Base-by-base conservation (phyloP, 2,797 vertebrate species). In the Hoplostethus mediterraneus region DNA sequence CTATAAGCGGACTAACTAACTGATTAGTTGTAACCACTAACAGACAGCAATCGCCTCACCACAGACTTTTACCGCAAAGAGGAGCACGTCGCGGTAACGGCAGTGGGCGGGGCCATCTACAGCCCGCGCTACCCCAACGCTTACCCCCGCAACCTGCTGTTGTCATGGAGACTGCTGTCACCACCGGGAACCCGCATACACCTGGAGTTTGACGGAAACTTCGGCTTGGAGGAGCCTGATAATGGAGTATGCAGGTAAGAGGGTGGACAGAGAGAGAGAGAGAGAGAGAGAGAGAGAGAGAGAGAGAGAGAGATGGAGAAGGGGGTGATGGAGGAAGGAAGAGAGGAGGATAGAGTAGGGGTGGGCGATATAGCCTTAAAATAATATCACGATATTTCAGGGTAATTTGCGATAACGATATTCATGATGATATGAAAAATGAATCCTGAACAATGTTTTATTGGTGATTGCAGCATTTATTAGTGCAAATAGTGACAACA, bases 41-140 rank as follows among this genome's bases (percentile, higher is more conserved):
- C 95, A 96, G 94, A 96, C 92, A 95, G 94, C 95, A 96, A 96
- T 97, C 96, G 82, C 95, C 95, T 97, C 95, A 96, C 96, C 94
- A 96, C 96, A 96, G 97, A 97, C 95, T 94, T 98, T 90, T 99
- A 98, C 95, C 95, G 94, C 85, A 97, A 95, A 88, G 97, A 97
- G 77, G 97, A 98, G 84, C 94, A 91, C 88, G 89, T 98, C 94
- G 89, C 87, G 1, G 94, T 99, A 87, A 95, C 93, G 31, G 13
- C 93, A 48, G 38, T 91, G 71, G 95, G 90, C 0, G 97, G 97
- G 81, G 92, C 90, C 67, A 86, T 99, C 88, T 94, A 95, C 82
- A 99, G 97, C 89, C 98, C 98, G 4, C 96, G 97, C 80, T 99
- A 97, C 92, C 98, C 98, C 38, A 96, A 90, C 84, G 95, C 95